Conservation (phyloP, 2,797 vertebrate species). For the Carduelis carduelis region DNA sequence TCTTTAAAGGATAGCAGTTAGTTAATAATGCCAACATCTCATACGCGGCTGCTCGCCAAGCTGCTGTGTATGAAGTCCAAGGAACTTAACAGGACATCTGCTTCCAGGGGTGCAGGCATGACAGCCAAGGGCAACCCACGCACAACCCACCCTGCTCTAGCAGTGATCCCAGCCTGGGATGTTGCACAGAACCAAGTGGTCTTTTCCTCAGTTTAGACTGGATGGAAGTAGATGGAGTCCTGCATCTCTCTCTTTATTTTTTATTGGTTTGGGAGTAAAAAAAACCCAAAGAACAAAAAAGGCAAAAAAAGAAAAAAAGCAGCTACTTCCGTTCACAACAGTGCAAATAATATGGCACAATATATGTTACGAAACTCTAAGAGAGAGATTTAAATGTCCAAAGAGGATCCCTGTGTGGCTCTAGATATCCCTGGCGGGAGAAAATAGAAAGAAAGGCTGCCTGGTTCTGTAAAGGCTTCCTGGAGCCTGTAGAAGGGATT, state of each 20-base stretch:
- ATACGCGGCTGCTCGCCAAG: background rate
- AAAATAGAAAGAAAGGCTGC: background rate
- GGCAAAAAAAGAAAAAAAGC: background rate
- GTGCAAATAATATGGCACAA: rapidly evolving
- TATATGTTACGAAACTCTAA: background rate
- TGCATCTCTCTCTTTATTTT: background rate
- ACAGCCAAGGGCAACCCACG: rapidly evolving
- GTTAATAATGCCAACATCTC: background rate
- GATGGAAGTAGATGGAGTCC: background rate
- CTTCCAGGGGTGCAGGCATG: rapidly evolving
- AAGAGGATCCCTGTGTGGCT: background rate
- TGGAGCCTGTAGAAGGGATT: background rate
- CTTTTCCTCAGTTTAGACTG: background rate
- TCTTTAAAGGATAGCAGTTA: background rate
- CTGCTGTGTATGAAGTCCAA: background rate
- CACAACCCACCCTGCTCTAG: background rate
- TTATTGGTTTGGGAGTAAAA: background rate
- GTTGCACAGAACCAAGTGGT: rapidly evolving
- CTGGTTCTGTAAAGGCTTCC: background rate
- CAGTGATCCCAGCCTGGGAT: too few species aligned
- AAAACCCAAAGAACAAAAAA: background rate
- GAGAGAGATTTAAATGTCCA: background rate
- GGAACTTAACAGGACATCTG: background rate
- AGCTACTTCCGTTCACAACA: rapidly evolving
- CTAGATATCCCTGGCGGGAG: background rate